Base-by-base conservation (phyloP, 2,113 vertebrate species). In the Amphiprion ocellaris region DNA sequence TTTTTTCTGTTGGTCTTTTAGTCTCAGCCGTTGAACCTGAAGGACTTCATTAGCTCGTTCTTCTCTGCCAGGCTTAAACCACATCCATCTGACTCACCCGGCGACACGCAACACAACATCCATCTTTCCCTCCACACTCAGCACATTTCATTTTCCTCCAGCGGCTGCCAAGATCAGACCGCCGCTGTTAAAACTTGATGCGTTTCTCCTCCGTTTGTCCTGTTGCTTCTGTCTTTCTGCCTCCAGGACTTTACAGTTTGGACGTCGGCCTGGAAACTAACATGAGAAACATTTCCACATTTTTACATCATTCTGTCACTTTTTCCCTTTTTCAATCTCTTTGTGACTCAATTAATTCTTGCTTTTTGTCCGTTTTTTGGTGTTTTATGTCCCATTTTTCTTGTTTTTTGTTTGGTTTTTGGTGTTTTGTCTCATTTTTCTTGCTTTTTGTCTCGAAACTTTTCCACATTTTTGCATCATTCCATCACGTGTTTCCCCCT, bases 31-130 rank as follows among this genome's bases (percentile, higher is more conserved):
- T 72, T 84, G 49, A 85, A 89, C 87, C 85, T 81, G 87, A 79
- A 81, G 80, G 91, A 91, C 84, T 90, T 91, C 82, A 88, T 90
- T 84, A 74, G 71, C 55, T 65, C 75, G 86, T 91, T 92, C 85
- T 77, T 91, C 79, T 90, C 62, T 81, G 88, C 90, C 87, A 85
- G 76, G 54, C 83, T 85, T 78, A 89, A 91, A 87, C 87, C 82
- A 85, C 91, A 92, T 92, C 85, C 86, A 89, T 92, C 89, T 89
- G 88, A 89, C 86, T 90, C 89, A 84, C 59, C 12, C 53, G 67
- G 37, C 14, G 69, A 41, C 37, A 52, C 58, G 61, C 19, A 74
- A 69, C 46, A 61, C 71, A 26, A 58, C 79, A 83, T 91, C 83
- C 80, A 74, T 92, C 82, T 85, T 82, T 58, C 66, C 68, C 72